Percentiles rank a stretch among this genome's conserved stretches.
These are phyloP conservation scores for Plectropomus leopardus DNA, from an alignment of 2,113 vertebrate species.

Conservation along the genomic window DNA sequence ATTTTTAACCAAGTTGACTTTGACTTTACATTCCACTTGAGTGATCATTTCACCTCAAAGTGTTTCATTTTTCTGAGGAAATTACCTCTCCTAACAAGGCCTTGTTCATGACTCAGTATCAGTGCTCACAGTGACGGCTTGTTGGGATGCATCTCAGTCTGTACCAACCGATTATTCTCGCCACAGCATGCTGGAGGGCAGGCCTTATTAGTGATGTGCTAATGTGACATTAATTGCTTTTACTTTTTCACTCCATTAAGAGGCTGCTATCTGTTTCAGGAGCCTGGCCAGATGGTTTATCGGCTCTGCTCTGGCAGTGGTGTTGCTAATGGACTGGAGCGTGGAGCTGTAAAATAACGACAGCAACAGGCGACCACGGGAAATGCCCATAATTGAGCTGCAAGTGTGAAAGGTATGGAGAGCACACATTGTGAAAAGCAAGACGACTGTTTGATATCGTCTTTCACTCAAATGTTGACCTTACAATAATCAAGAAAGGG, in stretches of 20 bases:
- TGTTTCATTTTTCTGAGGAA: conserved; percentile 20
- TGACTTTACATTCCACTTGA: background rate
- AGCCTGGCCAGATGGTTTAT: conserved; percentile 83
- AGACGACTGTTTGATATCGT: conserved; percentile 4
- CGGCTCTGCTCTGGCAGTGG: conserved; percentile 58
- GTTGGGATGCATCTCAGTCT: conserved; percentile 45
- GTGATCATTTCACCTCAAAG: conserved; percentile 10
- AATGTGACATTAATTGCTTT: conserved; percentile 86
- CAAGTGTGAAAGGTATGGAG: conserved; percentile 39
- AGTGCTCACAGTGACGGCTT: conserved; percentile 14
- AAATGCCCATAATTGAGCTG: conserved; percentile 62
- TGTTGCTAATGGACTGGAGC: conserved; percentile 78
- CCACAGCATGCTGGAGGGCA: conserved; percentile 64
- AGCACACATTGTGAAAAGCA: conserved; percentile 45
- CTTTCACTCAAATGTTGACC: background rate
- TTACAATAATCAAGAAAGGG: background rate
- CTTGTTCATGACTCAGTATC: conserved; percentile 14
- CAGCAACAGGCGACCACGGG: conserved; percentile 62
- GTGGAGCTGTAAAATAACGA: conserved; percentile 70
- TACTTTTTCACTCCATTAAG: conserved; percentile 85
- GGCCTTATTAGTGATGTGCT: conserved; percentile 81
- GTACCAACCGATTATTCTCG: conserved; percentile 52
- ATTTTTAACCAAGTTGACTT: background rate
- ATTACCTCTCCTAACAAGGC: background rate
- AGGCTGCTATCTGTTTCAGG: conserved; percentile 80